These are phyloP conservation scores for Penaeus indicus DNA, from an alignment of 1,140 invertebrate species.

Conservation along the genomic window DNA sequence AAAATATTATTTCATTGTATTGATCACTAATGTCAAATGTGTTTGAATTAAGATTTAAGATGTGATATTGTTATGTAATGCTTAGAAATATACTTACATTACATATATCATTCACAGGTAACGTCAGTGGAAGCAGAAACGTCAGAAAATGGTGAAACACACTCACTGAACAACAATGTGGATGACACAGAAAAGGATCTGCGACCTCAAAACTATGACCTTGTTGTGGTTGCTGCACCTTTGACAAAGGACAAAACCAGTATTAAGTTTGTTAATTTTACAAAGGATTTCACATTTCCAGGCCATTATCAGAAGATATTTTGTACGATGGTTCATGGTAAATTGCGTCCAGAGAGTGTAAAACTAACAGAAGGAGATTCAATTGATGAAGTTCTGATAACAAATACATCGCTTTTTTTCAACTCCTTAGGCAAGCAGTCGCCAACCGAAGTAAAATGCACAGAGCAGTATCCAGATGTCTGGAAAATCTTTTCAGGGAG, in stretches of 20 bases:
- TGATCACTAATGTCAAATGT: not conserved
- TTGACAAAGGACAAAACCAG: conserved; percentile 45
- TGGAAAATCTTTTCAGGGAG: conserved; percentile 50
- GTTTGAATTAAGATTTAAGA: not conserved
- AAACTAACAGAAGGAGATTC: conserved; percentile 20
- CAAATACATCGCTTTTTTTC: conserved; percentile 37
- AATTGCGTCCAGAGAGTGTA: conserved; percentile 33
- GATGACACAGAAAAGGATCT: not conserved
- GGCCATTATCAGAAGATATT: conserved; percentile 41
- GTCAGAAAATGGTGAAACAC: not conserved
- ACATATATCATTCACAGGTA: not conserved
- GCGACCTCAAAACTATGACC: conserved; percentile 40
- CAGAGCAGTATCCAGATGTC: conserved; percentile 25
- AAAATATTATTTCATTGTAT: too few relatives aligned
- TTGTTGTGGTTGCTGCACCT: conserved; percentile 48
- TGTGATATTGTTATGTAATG: not conserved
- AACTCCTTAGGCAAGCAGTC: conserved; percentile 45
- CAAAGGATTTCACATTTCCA: conserved; percentile 34
- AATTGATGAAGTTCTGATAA: conserved; percentile 47
- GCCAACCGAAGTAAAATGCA: not conserved
- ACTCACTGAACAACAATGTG: not conserved
- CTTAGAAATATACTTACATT: not conserved
- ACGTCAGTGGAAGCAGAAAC: conserved; percentile 33
- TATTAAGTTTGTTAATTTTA: conserved; percentile 46
- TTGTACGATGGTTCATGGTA: conserved; percentile 44